Evolutionary conservation across 2,888 invertebrate species (phyloP), one percentile per base, ranked within the genome.

Genomic region (Nebria brevicollis): DNA sequence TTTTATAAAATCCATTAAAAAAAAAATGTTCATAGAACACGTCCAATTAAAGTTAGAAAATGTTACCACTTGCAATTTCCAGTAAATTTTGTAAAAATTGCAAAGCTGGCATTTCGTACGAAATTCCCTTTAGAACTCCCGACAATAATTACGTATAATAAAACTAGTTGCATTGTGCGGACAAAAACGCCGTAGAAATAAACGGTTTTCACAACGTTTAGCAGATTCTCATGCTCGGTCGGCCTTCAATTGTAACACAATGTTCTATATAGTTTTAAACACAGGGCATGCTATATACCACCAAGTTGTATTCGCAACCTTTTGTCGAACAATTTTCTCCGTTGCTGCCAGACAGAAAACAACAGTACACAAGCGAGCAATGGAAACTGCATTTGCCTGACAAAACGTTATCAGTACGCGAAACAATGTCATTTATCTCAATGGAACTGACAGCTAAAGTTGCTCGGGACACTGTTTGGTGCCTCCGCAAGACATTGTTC

Each of bases 401-500:
- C 79, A 79, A 79, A 74, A 79, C 79, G 75, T 75, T 80, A 80
- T 80, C 80, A 80, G 80, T 80, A 65, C 70, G 41, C 54, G 54
- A 70, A 80, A 80, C 80, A 75, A 25, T 80, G 75, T 80, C 80
- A 80, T 80, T 80, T 80, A 80, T 80, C 80, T 75, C 80, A 80
- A 80, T 80, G 75, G 68, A 64, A 41, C 70, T 72, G 80, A 80
- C 80, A 80, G 80, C 66, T 80, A 75, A 80, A 80, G 80, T 80
- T 80, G 75, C 80, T 75, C 72, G 43, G 75, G 72, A 80, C 75
- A 80, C 80, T 80, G 75, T 64, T 54, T 75, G 80, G 80, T 75
- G 80, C 72, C 34, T 75, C 80, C 80, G 41, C 75, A 80, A 80
- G 80, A 80, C 75, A 80, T 80, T 80, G 80, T 80, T 80, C 75